These are phyloP conservation scores for Dinomys branickii DNA, from an alignment of 2,113 vertebrate genomes.

Conservation along the genomic window DNA sequence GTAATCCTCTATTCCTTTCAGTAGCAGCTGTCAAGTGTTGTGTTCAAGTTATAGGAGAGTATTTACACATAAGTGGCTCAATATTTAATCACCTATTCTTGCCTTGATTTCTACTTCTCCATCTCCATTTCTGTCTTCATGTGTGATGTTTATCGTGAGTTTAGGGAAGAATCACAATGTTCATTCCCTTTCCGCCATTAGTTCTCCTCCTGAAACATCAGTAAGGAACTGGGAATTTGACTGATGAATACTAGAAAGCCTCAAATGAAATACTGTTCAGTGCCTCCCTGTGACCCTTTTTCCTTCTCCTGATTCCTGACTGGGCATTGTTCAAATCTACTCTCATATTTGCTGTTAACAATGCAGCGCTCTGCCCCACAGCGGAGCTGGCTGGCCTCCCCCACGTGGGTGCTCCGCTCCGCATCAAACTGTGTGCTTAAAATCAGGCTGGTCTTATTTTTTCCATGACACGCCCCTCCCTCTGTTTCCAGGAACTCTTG, in stretches of 20 bases:
- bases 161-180: background rate
- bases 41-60: background rate
- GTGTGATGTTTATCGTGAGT: background rate
- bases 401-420: background rate
- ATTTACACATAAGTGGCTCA: background rate
- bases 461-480: background rate
- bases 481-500: background rate
- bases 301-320: background rate
- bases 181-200: background rate
- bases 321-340: background rate
- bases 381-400: background rate
- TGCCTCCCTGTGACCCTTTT: background rate
- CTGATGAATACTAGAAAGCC: background rate
- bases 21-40: background rate
- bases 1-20: background rate
- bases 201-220: background rate
- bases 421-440: slow-evolving; percentile 7
- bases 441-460: background rate
- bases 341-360: background rate
- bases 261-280: background rate
- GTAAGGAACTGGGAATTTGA: background rate
- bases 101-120: background rate
- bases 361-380: background rate
- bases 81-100: background rate
- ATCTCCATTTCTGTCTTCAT: background rate